These are phyloP conservation scores for Pampusana beccarii DNA, from an alignment of 2,113 vertebrate genomes.

Conservation along the genomic window DNA sequence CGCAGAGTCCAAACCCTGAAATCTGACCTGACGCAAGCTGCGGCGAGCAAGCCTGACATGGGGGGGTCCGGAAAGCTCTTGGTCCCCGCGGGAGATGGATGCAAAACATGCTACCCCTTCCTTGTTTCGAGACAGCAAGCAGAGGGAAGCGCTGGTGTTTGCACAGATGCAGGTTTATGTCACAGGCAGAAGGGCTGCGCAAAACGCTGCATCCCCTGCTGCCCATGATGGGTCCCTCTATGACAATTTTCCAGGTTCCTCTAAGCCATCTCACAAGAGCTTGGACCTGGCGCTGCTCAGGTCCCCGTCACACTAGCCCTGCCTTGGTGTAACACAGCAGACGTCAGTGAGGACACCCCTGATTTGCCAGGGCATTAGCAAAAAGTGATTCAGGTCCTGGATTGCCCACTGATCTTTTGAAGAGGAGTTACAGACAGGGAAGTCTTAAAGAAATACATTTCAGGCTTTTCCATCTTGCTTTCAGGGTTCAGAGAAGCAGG, in stretches of 20 bases:
- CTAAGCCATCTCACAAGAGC: background rate
- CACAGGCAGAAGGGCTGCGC: background rate
- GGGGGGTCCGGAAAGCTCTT: background rate
- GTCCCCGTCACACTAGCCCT: background rate
- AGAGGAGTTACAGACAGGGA: background rate
- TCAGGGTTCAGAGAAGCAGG: background rate
- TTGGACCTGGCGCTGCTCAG: background rate
- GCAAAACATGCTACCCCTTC: background rate
- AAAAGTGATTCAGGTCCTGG: background rate
- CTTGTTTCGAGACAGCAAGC: accelerated
- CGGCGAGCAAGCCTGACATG: accelerated
- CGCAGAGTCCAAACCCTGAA: background rate
- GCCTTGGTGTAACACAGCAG: background rate
- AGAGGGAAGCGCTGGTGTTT: background rate
- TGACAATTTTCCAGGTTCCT: background rate
- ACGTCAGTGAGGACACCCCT: background rate
- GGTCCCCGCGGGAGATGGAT: background rate
- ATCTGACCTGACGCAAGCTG: background rate
- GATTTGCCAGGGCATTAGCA: background rate
- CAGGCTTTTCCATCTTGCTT: background rate
- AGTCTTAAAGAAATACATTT: background rate
- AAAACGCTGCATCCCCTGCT: accelerated
- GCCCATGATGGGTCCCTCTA: background rate
- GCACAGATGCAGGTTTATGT: slow-evolving; percentile 11
- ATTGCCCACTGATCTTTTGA: background rate